These are phyloP conservation scores for Bradypus variegatus DNA, from an alignment of 2,797 vertebrate genomes.

Conservation along the genomic window DNA sequence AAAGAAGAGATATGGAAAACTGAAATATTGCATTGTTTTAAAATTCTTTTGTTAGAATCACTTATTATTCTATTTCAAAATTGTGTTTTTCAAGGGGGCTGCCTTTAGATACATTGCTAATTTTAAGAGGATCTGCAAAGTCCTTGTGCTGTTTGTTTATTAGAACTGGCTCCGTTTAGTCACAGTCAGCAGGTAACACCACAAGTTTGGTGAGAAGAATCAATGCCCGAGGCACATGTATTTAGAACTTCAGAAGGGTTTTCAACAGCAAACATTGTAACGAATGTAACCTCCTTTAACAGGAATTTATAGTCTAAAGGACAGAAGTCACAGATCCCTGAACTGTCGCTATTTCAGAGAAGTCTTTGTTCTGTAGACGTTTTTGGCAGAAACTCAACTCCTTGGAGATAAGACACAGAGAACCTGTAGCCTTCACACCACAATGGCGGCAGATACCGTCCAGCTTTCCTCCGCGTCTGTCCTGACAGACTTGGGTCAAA, in stretches of 20 bases:
- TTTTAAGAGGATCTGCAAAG: neutral
- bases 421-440: fast-evolving
- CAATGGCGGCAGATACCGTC: fast-evolving
- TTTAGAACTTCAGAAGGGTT: neutral
- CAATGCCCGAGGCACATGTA: too few species aligned
- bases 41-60: neutral
- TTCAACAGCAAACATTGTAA: too few species aligned
- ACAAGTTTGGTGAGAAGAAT: too few species aligned
- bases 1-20: neutral
- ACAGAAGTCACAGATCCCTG: neutral
- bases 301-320: neutral
- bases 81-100: neutral
- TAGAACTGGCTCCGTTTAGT: neutral
- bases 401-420: too few species aligned
- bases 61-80: neutral
- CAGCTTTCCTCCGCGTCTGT: fast-evolving
- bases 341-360: neutral
- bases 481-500: too few species aligned
- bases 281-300: neutral
- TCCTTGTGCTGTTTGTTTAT: neutral
- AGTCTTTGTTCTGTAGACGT: neutral
- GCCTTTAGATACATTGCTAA: neutral
- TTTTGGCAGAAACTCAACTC: neutral
- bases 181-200: neutral
- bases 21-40: fast-evolving